A percentile compares a stretch with the other conserved stretches of the same genome.
Conservation (phyloP, 64 coral and sea anemone species). For the Orbicella faveolata region DNA sequence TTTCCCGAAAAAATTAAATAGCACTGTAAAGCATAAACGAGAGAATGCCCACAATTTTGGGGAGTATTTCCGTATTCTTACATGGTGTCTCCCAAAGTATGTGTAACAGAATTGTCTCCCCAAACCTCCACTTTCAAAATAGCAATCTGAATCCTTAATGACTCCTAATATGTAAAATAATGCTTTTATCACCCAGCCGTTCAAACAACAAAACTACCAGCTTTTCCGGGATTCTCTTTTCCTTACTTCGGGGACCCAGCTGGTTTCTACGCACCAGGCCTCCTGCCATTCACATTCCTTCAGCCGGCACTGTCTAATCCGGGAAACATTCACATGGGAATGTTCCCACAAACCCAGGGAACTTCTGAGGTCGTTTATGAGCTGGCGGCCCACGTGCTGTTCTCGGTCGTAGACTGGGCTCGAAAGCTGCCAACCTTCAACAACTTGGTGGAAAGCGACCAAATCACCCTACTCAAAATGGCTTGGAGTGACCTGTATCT, state of each 20-base stretch:
- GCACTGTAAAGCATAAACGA: too few species aligned
- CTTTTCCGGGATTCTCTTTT: slow-evolving; percentile 68
- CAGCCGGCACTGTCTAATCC: slow-evolving; percentile 58
- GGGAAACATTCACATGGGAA: slow-evolving; percentile 51
- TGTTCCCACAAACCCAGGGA: slow-evolving; percentile 56
- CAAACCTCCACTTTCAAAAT: background rate
- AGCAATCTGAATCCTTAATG: background rate
- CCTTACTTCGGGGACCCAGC: slow-evolving; percentile 64
- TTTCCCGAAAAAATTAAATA: too few species aligned
- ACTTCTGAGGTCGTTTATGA: slow-evolving; percentile 84
- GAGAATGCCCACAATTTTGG: too few species aligned
- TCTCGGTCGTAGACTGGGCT: slow-evolving; percentile 92
- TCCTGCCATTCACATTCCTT: slow-evolving; percentile 65
- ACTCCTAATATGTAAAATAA: background rate
- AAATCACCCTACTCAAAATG: slow-evolving; percentile 74
- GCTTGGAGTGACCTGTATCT: slow-evolving; percentile 89
- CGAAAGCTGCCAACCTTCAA: slow-evolving; percentile 77
- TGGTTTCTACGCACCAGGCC: slow-evolving; percentile 55
- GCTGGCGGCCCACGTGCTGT: slow-evolving; percentile 82
- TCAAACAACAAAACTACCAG: slow-evolving; percentile 83
- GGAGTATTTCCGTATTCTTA: too few species aligned
- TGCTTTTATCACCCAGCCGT: slow-evolving; percentile 44
- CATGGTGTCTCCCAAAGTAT: too few species aligned
- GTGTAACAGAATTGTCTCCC: too few species aligned
- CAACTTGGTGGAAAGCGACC: slow-evolving; percentile 72